These are phyloP conservation scores for Recurvirostra avosetta DNA, from an alignment of 2,113 vertebrate genomes.

Conservation along the genomic window DNA sequence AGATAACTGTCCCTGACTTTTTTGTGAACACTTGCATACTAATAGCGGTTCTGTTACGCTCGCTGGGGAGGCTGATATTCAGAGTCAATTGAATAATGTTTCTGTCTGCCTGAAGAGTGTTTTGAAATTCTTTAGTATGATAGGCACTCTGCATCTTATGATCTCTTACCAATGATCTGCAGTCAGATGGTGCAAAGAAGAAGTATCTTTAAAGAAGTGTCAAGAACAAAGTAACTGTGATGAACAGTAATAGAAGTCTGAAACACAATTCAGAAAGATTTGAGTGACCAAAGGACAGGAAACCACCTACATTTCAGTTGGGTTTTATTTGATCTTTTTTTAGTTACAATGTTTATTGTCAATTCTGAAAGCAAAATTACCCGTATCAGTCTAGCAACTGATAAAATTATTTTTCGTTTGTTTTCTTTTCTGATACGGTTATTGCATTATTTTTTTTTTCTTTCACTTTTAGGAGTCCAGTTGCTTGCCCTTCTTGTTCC, in stretches of 20 bases:
- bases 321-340: background rate
- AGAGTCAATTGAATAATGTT: background rate
- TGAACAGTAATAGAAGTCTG: background rate
- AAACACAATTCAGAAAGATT: background rate
- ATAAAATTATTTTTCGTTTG: background rate
- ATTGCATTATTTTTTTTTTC: background rate
- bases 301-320: background rate
- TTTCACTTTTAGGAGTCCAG: constrained; percentile 83
- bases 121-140: background rate
- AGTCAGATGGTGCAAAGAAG: background rate
- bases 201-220: background rate
- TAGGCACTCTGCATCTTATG: background rate
- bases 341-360: background rate
- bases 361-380: background rate
- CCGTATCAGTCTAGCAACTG: background rate
- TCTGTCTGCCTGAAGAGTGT: background rate
- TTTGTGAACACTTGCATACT: background rate
- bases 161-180: background rate
- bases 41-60: background rate
- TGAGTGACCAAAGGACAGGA: background rate
- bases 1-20: background rate
- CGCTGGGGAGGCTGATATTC: background rate
- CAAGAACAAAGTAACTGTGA: background rate
- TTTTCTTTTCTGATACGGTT: background rate
- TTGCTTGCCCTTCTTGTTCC: constrained; percentile 94